Evolutionary conservation across 1,140 invertebrate genomes (phyloP).

Genomic region (Heliconius nattereri): DNA sequence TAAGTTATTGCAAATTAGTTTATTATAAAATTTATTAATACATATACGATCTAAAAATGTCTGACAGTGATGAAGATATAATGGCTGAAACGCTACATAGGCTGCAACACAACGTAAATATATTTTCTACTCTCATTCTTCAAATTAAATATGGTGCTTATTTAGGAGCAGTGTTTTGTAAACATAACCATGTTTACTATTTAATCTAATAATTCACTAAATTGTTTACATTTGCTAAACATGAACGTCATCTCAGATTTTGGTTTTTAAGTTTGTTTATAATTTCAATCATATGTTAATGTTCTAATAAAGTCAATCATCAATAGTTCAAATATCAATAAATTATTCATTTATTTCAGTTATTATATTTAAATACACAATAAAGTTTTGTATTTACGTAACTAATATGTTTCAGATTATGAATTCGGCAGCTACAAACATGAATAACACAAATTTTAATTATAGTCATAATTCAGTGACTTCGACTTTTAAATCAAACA

Average conservation of each 20-base stretch:
- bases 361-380: background rate
- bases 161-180: too few species aligned
- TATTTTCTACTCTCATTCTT: background rate
- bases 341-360: too few species aligned
- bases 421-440: slow-evolving; percentile 39
- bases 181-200: too few species aligned
- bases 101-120: slow-evolving; percentile 44
- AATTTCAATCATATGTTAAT: background rate
- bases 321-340: too few species aligned
- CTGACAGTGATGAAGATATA: slow-evolving; percentile 49
- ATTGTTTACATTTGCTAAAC: background rate
- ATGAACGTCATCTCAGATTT: background rate
- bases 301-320: too few species aligned
- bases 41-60: slow-evolving; percentile 35
- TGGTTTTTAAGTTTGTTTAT: background rate
- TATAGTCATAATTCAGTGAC: slow-evolving; percentile 44
- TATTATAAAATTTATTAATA: background rate
- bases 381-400: background rate
- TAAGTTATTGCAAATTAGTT: background rate
- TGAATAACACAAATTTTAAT: slow-evolving; percentile 38
- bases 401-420: slow-evolving; percentile 37
- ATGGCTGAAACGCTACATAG: slow-evolving; percentile 41
- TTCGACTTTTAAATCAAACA: slow-evolving; percentile 45
- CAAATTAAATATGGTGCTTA: background rate
- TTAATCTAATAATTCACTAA: too few species aligned